Base-by-base conservation (phyloP, 1,140 invertebrate species). In the Aradophagus sp. region DNA sequence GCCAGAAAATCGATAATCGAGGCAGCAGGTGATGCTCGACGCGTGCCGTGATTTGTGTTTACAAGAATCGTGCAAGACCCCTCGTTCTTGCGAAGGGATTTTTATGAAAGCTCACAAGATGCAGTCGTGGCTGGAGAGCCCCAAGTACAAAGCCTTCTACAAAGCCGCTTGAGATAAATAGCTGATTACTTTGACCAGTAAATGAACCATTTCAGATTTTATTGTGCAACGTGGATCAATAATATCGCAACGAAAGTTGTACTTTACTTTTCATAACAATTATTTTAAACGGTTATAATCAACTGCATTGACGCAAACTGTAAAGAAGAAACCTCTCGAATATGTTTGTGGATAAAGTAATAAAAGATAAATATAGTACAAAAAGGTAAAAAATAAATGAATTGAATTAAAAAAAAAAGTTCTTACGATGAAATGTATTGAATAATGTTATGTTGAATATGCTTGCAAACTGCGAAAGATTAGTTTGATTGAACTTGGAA, bases 1-100 rank as follows among this genome's bases (percentile, higher is more conserved):
- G 19, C 29, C 61, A 38, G 44, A 71, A 77, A 80, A 83, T 84
- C 83, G 58, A 84, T 84, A 81, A 80, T 78, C 78, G 71, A 76
- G 71, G 26, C 55, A 73, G 72, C 79, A 82, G 77, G 77, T 78
- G 80, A 81, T 73, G 62, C 50, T 52, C 70, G 81, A 75, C 82
- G 69, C 80, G 83, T 82, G 83, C 82, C 83, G 38, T 56, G 76
- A 77, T 78, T 81, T 80, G 63, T 76, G 38, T 73, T 61, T 75
- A 73, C 74, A 53, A 69, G 75, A 76, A 73, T 77, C 75, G 17
- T 58, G 35, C 75, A 71, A 74, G 77, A n/a, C 52, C 63, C 61
- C 62, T 56, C 47, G 39, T 58, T 52, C 62, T 62, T 70, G 58
- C 63, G 67, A 13, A 74, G 73, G 56, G 71, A 70, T 69, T 35